Conservation (phyloP, 2,113 vertebrate genomes). For the Chroicocephalus ridibundus region DNA sequence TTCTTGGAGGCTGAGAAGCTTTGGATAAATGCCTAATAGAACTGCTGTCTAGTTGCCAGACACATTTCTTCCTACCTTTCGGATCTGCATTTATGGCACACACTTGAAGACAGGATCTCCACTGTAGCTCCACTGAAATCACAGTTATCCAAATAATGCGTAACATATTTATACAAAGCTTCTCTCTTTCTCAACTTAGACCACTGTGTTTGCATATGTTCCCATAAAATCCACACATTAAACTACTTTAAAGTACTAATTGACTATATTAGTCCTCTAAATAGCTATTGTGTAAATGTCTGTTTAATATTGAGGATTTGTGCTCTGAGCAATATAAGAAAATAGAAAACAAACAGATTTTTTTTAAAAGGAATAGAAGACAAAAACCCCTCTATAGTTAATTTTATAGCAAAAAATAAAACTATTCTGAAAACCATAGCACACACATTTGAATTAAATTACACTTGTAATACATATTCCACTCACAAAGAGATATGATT, state of each 20-base stretch:
- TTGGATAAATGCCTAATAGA: neutral
- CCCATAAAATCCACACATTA: neutral
- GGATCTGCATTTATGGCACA: accelerated
- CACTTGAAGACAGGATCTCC: neutral
- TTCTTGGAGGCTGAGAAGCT: neutral
- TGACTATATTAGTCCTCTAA: neutral
- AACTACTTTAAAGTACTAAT: neutral
- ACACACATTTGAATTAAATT: neutral
- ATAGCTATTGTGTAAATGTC: neutral
- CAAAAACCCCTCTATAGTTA: accelerated
- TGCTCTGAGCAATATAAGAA: neutral
- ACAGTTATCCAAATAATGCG: neutral
- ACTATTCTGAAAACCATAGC: neutral
- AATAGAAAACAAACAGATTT: neutral
- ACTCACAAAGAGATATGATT: neutral
- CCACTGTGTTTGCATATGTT: neutral
- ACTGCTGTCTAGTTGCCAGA: neutral
- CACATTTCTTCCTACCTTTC: slow-evolving; percentile 1
- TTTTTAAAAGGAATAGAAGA: neutral
- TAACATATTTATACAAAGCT: neutral
- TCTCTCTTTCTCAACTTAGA: neutral
- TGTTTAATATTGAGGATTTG: neutral
- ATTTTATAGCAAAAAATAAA: neutral
- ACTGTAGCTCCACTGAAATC: neutral
- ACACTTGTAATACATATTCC: neutral